A percentile compares a stretch with the other conserved stretches of the same genome.
Conservation (phyloP, 2,797 vertebrate genomes). For the Galaxias olidus region DNA sequence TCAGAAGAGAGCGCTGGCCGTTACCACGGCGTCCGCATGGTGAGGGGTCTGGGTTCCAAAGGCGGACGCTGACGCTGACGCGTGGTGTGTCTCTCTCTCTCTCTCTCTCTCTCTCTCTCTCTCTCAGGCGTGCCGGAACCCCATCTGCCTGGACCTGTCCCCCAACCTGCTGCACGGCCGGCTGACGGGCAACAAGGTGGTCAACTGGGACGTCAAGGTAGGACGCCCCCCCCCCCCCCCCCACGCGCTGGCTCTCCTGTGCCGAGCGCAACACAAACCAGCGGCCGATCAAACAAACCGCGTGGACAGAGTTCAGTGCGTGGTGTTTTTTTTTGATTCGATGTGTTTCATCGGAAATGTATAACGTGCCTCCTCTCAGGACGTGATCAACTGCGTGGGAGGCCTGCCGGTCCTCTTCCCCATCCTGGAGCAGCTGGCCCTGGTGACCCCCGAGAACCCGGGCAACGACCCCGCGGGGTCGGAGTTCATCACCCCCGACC, state of each 20-base stretch:
- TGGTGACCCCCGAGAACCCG: constrained; percentile 74
- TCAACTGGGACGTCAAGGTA: constrained; percentile 99
- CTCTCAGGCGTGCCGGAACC: constrained; percentile 88
- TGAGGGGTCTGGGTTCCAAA: no score
- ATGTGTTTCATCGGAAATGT: no score
- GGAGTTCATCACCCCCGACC: constrained; percentile 79
- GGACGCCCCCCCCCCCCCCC: background rate
- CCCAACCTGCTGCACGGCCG: constrained; percentile 90
- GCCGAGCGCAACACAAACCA: no score
- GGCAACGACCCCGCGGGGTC: constrained; percentile 59
- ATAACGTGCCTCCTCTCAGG: constrained; percentile 76
- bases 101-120: no score
- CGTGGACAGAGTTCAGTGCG: no score
- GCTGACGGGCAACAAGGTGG: constrained; percentile 96
- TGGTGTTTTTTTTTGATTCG: no score
- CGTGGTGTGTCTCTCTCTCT: no score
- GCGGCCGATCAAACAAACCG: no score
- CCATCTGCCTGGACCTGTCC: constrained; percentile 95
- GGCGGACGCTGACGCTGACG: no score
- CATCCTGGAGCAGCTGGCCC: constrained; percentile 87
- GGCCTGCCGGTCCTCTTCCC: constrained; percentile 90
- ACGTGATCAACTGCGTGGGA: constrained; percentile 94
- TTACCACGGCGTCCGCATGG: background rate
- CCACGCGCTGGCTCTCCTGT: no score
- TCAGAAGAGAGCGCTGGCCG: background rate